phyloP scores from a whole-genome alignment of 2,797 vertebrate species.

The Strix occidentalis region DNA sequence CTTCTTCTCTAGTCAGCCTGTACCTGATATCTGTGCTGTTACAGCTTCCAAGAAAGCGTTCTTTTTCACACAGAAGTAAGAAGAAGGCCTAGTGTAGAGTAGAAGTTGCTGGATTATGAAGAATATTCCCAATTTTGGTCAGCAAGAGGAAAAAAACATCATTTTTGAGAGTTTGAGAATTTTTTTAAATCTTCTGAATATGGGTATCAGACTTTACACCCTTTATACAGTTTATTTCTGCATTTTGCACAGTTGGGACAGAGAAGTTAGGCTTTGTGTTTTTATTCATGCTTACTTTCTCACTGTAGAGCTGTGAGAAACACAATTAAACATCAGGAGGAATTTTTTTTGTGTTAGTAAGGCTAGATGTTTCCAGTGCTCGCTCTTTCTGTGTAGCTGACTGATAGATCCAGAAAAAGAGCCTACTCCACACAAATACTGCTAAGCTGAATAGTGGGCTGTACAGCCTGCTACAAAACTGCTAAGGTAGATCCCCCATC shows the following conservation, averaged over 20 bases:
- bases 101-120: not conserved
- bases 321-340: not conserved
- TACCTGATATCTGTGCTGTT: not conserved
- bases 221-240: not conserved
- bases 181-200: not conserved
- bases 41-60: not conserved
- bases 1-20: not conserved
- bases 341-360: not conserved
- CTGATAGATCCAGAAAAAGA: not conserved
- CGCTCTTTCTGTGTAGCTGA: not conserved
- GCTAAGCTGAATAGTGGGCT: not conserved
- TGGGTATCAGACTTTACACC: not conserved
- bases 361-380: not conserved
- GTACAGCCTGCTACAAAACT: not conserved
- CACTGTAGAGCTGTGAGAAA: not conserved
- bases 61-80: not conserved
- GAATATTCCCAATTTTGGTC: not conserved
- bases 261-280: not conserved
- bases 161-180: not conserved
- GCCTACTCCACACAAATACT: not conserved
- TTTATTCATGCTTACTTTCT: not conserved
- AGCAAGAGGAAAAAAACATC: not conserved
- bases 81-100: not conserved
- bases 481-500: not conserved
- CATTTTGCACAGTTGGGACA: not conserved